These are phyloP conservation scores for Alcedo atthis DNA, from an alignment of 2,797 vertebrate genomes.

Conservation along the genomic window DNA sequence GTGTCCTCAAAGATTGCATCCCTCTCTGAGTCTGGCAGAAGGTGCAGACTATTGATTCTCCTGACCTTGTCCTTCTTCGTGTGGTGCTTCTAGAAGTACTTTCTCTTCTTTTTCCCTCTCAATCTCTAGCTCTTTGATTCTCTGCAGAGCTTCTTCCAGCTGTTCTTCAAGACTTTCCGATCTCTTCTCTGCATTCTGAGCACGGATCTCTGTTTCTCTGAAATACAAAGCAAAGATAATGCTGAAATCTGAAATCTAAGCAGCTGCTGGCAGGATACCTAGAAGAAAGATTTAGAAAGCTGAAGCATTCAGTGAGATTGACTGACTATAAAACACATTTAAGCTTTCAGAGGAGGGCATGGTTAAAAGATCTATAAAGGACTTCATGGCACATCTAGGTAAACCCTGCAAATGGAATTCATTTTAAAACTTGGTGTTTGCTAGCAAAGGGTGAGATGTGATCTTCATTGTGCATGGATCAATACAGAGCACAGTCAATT, in stretches of 20 bases:
- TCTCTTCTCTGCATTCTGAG: slow-evolving; percentile 79
- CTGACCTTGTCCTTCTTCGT: neutral
- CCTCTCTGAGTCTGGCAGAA: neutral
- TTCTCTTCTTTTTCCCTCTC: slow-evolving; percentile 53
- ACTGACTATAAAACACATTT: neutral
- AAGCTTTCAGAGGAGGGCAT: neutral
- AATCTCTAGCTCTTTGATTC: slow-evolving; percentile 82
- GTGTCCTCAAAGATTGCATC: neutral
- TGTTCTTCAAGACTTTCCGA: slow-evolving; percentile 82
- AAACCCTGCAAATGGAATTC: neutral
- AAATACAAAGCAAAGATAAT: slow-evolving; percentile 33
- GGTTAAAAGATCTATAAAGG: neutral
- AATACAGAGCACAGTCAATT: neutral
- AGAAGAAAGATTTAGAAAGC: neutral
- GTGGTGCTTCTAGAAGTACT: neutral
- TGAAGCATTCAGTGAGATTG: neutral
- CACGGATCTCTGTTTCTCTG: slow-evolving; percentile 81
- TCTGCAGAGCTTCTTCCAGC: slow-evolving; percentile 81
- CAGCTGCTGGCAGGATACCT: neutral
- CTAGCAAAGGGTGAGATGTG: neutral
- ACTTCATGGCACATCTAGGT: neutral
- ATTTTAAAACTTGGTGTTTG: neutral
- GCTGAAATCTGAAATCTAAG: slow-evolving; percentile 6
- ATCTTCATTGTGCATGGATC: neutral
- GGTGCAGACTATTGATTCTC: neutral